A percentile compares a stretch with the other conserved stretches of the same genome.
These are phyloP conservation scores for Orthonyx spaldingii DNA, from an alignment of 2,113 vertebrate species.

Conservation along the genomic window DNA sequence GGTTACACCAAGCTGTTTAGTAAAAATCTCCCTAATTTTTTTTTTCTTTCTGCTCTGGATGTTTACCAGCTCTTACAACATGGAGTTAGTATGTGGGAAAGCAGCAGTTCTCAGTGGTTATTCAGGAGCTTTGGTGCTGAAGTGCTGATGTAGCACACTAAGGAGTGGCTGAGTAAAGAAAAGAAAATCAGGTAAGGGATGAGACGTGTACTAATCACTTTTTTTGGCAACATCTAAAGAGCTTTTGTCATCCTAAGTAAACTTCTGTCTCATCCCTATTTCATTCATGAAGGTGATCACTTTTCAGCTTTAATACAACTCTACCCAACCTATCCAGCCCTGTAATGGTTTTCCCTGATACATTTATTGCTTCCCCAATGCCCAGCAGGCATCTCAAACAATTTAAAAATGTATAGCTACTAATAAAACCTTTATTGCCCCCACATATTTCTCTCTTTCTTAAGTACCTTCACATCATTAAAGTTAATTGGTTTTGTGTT, in stretches of 20 bases:
- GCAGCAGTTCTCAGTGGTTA: not conserved
- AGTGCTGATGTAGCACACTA: conserved; percentile 25
- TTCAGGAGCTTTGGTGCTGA: not conserved
- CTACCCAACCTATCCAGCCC: not conserved
- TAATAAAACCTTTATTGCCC: not conserved
- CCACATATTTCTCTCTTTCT: not conserved
- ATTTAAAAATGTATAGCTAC: not conserved
- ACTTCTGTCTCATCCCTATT: not conserved
- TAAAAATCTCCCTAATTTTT: not conserved
- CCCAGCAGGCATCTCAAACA: not conserved
- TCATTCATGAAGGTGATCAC: not conserved
- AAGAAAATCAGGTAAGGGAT: not conserved
- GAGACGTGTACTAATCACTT: not conserved
- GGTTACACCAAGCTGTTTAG: not conserved
- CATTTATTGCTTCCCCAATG: not conserved
- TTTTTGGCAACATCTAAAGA: not conserved
- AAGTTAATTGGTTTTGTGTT: not conserved
- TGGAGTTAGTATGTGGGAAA: not conserved
- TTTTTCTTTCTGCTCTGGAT: not conserved
- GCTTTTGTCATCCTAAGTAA: not conserved
- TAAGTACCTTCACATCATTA: not conserved
- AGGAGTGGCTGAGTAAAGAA: conserved; percentile 29
- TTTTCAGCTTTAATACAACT: not conserved
- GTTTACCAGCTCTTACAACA: not conserved
- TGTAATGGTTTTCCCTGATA: not conserved